Evolutionary conservation across 2,113 vertebrate genomes (phyloP).

Genomic region (Chlorodrepanis virens): DNA sequence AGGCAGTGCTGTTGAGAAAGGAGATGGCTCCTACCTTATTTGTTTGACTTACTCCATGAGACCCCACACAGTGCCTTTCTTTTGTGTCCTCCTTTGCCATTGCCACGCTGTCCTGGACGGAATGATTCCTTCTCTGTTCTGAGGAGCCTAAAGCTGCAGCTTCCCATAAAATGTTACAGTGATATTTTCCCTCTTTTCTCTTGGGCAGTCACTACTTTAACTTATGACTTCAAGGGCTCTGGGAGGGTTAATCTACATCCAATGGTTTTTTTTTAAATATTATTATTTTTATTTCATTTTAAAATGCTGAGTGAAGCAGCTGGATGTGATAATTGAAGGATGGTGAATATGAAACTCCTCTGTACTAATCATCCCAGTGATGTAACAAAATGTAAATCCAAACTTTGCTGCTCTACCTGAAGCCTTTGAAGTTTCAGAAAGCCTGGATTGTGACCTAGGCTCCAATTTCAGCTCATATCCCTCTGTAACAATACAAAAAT

Average conservation of each 20-base stretch:
- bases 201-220: neutral
- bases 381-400: neutral
- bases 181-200: neutral
- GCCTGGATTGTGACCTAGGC: neutral
- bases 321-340: neutral
- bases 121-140: neutral
- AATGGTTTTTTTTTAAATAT: too few species aligned
- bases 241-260: neutral
- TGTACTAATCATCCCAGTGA: neutral
- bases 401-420: neutral
- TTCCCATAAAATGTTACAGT: neutral
- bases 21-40: neutral
- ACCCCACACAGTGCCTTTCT: neutral
- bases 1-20: neutral
- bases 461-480: neutral
- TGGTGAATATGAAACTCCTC: neutral
- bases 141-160: neutral
- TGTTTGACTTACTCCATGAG: neutral
- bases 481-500: neutral
- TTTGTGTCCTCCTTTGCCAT: neutral
- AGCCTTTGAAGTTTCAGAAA: conserved; percentile 10
- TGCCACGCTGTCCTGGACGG: neutral
- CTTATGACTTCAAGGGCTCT: neutral
- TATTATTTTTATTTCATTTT: neutral
- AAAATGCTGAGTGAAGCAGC: neutral